Evolutionary conservation across 2,113 vertebrate genomes (phyloP).

Genomic region (Perca fluviatilis): DNA sequence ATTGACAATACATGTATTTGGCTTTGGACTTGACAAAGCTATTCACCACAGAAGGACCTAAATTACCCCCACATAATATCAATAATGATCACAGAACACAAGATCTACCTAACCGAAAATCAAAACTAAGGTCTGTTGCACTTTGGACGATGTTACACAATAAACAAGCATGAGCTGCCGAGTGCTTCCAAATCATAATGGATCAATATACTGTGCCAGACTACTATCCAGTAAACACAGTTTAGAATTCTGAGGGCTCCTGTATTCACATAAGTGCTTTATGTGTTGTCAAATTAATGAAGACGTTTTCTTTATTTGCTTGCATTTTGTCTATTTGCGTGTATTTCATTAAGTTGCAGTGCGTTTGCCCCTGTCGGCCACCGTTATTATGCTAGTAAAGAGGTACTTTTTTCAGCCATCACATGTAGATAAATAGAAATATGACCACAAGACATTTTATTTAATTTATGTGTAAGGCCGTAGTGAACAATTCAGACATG

Average conservation of each 20-base stretch:
- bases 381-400: background rate
- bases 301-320: too few species aligned
- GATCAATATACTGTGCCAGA: background rate
- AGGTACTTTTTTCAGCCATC: background rate
- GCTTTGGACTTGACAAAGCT: background rate
- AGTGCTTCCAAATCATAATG: background rate
- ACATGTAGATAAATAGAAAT: background rate
- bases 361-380: too few species aligned
- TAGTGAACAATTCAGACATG: background rate
- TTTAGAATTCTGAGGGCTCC: background rate
- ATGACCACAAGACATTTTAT: background rate
- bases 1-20: background rate
- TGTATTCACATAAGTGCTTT: background rate
- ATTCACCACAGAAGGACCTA: background rate
- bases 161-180: background rate
- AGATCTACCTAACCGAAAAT: background rate
- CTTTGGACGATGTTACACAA: background rate
- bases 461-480: background rate
- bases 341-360: too few species aligned
- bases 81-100: background rate
- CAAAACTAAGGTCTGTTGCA: background rate
- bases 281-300: too few species aligned
- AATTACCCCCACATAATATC: background rate
- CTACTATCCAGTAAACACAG: background rate
- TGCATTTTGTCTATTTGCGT: too few species aligned